Evolutionary conservation across 2,113 vertebrate species (phyloP), one percentile per base, ranked within the genome.

Genomic region (Rhabdornis inornatus): DNA sequence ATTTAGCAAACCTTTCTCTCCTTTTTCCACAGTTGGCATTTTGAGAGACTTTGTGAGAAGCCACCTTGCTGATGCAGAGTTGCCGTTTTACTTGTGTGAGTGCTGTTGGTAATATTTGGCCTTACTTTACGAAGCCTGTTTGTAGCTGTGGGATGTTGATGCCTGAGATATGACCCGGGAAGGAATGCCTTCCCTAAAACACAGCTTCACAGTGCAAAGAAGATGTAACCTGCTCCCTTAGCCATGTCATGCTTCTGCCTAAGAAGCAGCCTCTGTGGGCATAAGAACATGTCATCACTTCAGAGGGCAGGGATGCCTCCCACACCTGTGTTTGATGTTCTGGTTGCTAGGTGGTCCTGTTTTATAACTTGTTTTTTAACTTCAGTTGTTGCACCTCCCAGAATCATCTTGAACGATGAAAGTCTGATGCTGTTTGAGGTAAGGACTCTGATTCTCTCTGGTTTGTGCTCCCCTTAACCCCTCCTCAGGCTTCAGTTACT

Each of bases 11-110:
- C 24, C 21, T 83, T 75, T 92, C 76, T 96, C 25, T 93, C 5
- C 86, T 91, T 95, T 86, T 81, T 81, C 61, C 81, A n/a, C 97
- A 99, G 99, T 99, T 80, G 98, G 98, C 49, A 83, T 94, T 55
- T 80, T 99, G 95, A 98, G 56, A 95, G 91, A 98, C 82, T 99
- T 99, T 49, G 98, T 99, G 68, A 97, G 94, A 95, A 98, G 96
- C 91, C 98, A 99, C 89, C 96, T 99, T 92, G 98, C 98, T 28
- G 97, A 99, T 75, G 97, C 98, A 7, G 92, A 97, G 37, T 95
- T 99, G 68, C 90, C 96, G 7, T 99, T 99, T 95, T 98, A 99
- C 96, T 91, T 99, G 59, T 99, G 99, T 99, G 95, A 99, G 99
- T 99, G 50, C 49, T 77, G 39, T 74, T 95, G 66, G 52, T 84